A percentile compares a stretch with the other conserved stretches of the same genome.
Evolutionary conservation across 2,888 invertebrate genomes (phyloP).

Genomic region (Chrysomela aeneicollis): DNA sequence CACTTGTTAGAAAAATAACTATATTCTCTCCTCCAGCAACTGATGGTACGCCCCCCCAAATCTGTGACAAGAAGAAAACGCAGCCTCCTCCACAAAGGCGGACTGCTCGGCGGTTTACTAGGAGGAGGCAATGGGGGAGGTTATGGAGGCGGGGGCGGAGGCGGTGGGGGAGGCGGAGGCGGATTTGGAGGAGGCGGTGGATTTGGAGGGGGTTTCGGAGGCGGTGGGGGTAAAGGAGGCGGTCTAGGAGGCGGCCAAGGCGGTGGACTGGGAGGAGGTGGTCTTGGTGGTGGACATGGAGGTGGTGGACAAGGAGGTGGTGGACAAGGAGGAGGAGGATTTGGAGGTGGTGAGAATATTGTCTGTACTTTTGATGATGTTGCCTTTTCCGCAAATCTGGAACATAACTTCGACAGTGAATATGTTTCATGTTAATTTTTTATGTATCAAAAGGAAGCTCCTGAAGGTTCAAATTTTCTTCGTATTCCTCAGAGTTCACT

Average conservation of each 20-base stretch:
- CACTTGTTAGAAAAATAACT: too few species aligned
- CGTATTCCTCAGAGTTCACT: neutral
- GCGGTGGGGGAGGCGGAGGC: constrained; percentile 31
- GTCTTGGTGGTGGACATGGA: constrained; percentile 30
- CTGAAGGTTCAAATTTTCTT: neutral
- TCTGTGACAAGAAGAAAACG: constrained; percentile 28
- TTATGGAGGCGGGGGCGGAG: constrained; percentile 28
- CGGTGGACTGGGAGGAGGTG: constrained; percentile 37
- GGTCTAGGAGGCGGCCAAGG: constrained; percentile 33
- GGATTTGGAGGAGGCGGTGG: constrained; percentile 35
- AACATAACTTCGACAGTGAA: constrained; percentile 20
- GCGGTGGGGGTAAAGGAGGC: constrained; percentile 24
- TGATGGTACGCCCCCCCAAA: constrained; percentile 28
- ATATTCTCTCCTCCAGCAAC: constrained; percentile 28
- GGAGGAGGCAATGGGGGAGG: constrained; percentile 41
- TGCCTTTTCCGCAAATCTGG: neutral
- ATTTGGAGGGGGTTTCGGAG: constrained; percentile 36
- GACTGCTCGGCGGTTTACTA: constrained; percentile 45
- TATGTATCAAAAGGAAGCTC: constrained; percentile 7
- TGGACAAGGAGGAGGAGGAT: constrained; percentile 33
- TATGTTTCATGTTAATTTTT: constrained; percentile 3
- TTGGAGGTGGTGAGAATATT: constrained; percentile 26
- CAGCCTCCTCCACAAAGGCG: constrained; percentile 20
- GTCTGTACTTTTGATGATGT: neutral
- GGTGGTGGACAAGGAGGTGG: constrained; percentile 34